These are phyloP conservation scores for Falcunculus frontatus DNA, from an alignment of 2,113 vertebrate species.

Conservation along the genomic window DNA sequence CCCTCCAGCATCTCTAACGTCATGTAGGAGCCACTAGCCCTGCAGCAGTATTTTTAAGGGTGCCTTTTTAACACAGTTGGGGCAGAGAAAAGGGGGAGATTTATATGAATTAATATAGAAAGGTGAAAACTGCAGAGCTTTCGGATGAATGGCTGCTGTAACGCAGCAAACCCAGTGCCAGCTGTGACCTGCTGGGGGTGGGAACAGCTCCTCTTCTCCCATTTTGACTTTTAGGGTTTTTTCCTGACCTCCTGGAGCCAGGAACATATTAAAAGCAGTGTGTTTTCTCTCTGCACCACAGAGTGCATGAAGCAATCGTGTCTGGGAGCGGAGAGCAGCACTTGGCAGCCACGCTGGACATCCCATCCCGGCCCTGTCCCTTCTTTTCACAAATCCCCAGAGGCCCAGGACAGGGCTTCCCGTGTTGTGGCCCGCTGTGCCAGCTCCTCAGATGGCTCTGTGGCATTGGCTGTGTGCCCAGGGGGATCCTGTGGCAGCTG, in stretches of 20 bases:
- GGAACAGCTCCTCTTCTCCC: not conserved
- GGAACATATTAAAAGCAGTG: not conserved
- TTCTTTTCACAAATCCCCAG: accelerated
- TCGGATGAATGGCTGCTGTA: accelerated
- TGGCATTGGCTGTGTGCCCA: not conserved
- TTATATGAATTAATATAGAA: not conserved
- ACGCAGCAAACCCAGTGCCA: not conserved
- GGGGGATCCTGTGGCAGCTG: not conserved
- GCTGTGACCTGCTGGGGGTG: not conserved
- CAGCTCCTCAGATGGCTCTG: not conserved
- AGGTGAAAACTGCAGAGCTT: not conserved
- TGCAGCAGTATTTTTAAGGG: not conserved
- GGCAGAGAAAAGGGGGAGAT: not conserved
- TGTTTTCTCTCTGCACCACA: accelerated
- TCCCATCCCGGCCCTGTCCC: not conserved
- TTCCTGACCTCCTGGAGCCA: not conserved
- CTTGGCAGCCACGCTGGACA: not conserved
- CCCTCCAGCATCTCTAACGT: not conserved
- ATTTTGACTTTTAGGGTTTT: not conserved
- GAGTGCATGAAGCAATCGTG: not conserved
- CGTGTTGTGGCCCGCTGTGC: accelerated
- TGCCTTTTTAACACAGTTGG: not conserved
- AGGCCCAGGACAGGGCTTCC: not conserved
- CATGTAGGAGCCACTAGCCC: accelerated
- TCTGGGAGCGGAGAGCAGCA: accelerated